A percentile compares a stretch with the other conserved stretches of the same genome.
These are phyloP conservation scores for Stenotaenia linearis DNA, from an alignment of 2,888 invertebrate species.

Conservation along the genomic window DNA sequence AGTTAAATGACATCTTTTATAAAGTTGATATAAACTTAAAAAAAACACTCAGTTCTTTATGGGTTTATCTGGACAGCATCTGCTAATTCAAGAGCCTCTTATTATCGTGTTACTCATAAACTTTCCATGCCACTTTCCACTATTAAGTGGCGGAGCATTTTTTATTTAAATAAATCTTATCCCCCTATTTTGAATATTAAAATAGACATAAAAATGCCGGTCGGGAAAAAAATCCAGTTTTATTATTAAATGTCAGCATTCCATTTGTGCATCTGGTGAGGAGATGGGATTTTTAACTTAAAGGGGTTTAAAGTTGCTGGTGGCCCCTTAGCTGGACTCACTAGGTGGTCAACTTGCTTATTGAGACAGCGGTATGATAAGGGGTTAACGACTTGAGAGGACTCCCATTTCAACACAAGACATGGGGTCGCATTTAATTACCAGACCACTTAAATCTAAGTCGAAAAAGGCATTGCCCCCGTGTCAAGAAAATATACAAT, in stretches of 20 bases:
- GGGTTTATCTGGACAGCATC: conserved; percentile 21
- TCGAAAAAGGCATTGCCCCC: neutral
- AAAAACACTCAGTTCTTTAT: neutral
- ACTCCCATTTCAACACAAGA: conserved; percentile 5
- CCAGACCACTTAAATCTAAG: conserved; percentile 1
- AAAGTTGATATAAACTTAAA: neutral
- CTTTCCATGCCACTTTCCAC: conserved; percentile 7
- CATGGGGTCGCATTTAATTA: neutral
- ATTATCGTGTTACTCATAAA: conserved; percentile 26
- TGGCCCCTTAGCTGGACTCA: conserved; percentile 3
- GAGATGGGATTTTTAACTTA: neutral
- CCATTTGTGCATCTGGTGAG: neutral
- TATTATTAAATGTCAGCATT: neutral
- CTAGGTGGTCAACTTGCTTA: conserved; percentile 17
- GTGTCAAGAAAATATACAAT: conserved; percentile 6
- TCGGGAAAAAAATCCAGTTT: neutral
- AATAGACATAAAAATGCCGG: neutral
- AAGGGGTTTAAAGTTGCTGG: conserved; percentile 6
- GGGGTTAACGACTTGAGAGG: conserved; percentile 24
- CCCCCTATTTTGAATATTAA: neutral
- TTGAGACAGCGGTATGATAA: neutral
- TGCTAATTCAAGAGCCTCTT: conserved; percentile 24
- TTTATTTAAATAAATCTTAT: neutral
- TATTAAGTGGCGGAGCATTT: neutral
- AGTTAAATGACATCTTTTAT: conserved; percentile 11